These are phyloP conservation scores for Lepilemur ruficaudatus DNA, from an alignment of 2,797 vertebrate genomes.

Conservation along the genomic window DNA sequence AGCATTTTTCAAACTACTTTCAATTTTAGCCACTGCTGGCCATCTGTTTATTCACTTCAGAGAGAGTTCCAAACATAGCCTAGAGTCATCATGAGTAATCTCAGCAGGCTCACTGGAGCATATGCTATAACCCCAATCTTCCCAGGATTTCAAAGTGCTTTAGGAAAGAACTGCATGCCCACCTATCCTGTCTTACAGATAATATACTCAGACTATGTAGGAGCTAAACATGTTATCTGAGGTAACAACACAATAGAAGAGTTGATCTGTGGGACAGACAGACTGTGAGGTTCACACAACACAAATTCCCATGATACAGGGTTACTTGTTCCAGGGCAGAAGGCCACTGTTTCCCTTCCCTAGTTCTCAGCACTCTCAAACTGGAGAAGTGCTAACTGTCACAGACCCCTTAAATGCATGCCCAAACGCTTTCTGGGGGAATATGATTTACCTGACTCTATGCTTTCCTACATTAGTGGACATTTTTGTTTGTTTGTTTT, in stretches of 20 bases:
- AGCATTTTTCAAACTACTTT: slow-evolving; percentile 67
- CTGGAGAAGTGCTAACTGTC: not conserved
- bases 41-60: slow-evolving; percentile 73
- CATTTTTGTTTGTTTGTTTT: not conserved
- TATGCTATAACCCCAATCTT: not conserved
- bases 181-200: not conserved
- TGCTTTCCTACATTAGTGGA: not conserved
- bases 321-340: not conserved
- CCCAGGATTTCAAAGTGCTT: slow-evolving; percentile 56
- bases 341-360: not conserved
- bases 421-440: not conserved
- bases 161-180: not conserved
- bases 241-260: slow-evolving; percentile 21
- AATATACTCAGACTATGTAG: not conserved
- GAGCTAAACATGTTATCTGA: not conserved
- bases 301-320: not conserved
- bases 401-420: not conserved
- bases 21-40: slow-evolving; percentile 61
- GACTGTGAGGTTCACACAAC: not conserved
- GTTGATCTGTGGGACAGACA: not conserved
- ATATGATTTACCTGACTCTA: not conserved
- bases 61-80: slow-evolving; percentile 70
- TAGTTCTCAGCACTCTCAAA: not conserved
- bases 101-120: slow-evolving; percentile 58
- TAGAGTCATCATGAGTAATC: slow-evolving; percentile 70